Base-by-base conservation (phyloP, 2,888 invertebrate species). In the Nephrocerus scutellatus region DNA sequence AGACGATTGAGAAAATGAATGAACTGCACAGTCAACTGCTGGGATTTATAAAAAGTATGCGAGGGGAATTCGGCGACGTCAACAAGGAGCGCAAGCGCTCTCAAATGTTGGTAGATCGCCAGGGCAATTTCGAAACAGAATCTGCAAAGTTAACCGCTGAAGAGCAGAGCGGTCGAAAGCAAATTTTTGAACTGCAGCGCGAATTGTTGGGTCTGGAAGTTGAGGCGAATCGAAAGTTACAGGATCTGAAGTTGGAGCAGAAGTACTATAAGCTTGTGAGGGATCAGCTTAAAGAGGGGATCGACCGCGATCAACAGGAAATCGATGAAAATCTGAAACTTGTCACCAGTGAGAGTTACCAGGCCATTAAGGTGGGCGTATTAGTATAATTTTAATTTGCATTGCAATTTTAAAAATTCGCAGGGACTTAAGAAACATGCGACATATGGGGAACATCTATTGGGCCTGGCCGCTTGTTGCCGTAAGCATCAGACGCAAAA, bases 401-500 rank as follows among this genome's bases (percentile, higher is more conserved):
- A 23, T 16, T 25, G n/a, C 6, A 19, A 19, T 29, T 7, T 21
- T 13, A 34, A 23, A 8, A n/a, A 5, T 12, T 14, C 12, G 4
- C 16, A 64, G 66, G 48, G 53, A 42, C 53, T 49, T 13, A 43
- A 49, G 25, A 48, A 51, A 13, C 25, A 56, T 10, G 52, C 54
- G 2, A 60, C 58, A 36, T 52, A 56, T 20, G 68, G 68, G 0
- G 62, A 63, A 16, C 42, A 60, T 5, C 34, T 67, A 2, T 39
- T 67, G 0, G 50, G 57, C 0, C 45, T 66, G 2, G 56, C 57
- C 0, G 54, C 56, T 12, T 62, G 51, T 15, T 67, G 66, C 14
- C 45, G 63, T 7, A 67, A 66, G 38, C 49, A 61, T 5, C 60
- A 62, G 44, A 66, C 66, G 0, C 57, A 66, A 44, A 51, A 59